Base-by-base conservation (phyloP, 2,113 vertebrate genomes). In the Pseudolaguvia tuberculata region DNA sequence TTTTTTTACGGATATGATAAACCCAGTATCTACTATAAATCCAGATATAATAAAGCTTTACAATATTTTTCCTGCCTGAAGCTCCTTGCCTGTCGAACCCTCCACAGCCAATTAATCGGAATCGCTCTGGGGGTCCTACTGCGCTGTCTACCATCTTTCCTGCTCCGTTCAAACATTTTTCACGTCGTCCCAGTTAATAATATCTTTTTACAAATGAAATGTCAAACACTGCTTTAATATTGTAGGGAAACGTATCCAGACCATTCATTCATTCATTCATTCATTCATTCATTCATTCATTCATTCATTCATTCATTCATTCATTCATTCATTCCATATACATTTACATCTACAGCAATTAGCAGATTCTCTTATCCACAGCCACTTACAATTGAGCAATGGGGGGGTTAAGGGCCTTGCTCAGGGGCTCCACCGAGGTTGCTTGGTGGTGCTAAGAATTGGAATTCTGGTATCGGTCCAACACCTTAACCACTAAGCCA, bases 21-120 rank as follows among this genome's bases (percentile, higher is more conserved):
- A 68, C 45, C 17, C 63, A 9, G 31, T 59, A 55, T 14, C 52
- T 50, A 31, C 18, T 23, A 17, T 29, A 58, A 75, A 65, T 58
- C 59, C 72, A 5, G 52, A 58, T 58, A 55, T 48, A 51, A 71
- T 76, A 52, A 75, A 59, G 52, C 59, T 52, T 66, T 73, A 68
- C 9, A 57, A 52, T 35, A 25, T 35, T 52, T 71, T 62, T 50
- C 51, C 15, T 29, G 58, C 58, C 57, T 71, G 67, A 48, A 45
- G 58, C 68, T 66, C 45, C 45, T 35, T 66, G 14, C 63, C 23
- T 48, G 57, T 29, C 63, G 71, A 73, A 70, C 70, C 78, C 52
- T 71, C 59, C 35, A 72, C 18, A 17, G 65, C 58, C 68, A 70
- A 58, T 69, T 70, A 74, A 45, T 71, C 51, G 12, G 27, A 21